A percentile compares a stretch with the other conserved stretches of the same genome.
Conservation (phyloP, 2,797 vertebrate genomes). For the Melanotaenia pygmaea region DNA sequence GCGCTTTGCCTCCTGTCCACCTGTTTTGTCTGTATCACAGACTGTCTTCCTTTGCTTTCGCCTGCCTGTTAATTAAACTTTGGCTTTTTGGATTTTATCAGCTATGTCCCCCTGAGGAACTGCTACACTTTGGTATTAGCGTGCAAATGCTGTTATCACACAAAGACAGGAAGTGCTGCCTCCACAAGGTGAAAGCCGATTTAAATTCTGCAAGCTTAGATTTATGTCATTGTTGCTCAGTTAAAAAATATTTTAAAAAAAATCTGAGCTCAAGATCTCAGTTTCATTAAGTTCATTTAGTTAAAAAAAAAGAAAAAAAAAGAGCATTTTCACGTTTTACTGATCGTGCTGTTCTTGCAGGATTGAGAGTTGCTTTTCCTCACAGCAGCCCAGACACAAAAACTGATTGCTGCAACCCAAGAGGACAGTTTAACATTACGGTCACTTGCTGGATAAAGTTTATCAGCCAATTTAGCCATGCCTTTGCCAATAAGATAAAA, state of each 20-base stretch:
- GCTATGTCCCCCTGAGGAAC: background rate
- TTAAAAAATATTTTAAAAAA: background rate
- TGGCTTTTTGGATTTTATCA: background rate
- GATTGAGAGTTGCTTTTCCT: background rate
- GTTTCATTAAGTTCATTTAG: background rate
- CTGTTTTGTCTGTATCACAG: background rate
- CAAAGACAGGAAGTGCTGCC: background rate
- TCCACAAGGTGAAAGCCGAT: background rate
- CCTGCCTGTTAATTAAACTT: background rate
- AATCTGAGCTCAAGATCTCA: background rate
- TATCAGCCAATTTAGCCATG: conserved; percentile 29
- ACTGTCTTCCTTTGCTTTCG: background rate
- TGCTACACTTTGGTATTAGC: background rate
- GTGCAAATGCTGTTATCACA: background rate
- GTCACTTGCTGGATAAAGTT: conserved; percentile 32
- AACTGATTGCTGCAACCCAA: conserved; percentile 34
- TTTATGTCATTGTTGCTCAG: background rate
- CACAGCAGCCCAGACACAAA: conserved; percentile 19
- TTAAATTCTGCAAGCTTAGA: background rate
- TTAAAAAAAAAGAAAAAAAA: background rate
- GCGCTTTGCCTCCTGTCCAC: background rate
- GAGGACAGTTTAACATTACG: conserved; percentile 30
- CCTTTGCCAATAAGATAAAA: conserved; percentile 13
- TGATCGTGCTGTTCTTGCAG: background rate
- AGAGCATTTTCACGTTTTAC: background rate